These are phyloP conservation scores for Gambusia affinis DNA, from an alignment of 2,113 vertebrate species.

Conservation along the genomic window DNA sequence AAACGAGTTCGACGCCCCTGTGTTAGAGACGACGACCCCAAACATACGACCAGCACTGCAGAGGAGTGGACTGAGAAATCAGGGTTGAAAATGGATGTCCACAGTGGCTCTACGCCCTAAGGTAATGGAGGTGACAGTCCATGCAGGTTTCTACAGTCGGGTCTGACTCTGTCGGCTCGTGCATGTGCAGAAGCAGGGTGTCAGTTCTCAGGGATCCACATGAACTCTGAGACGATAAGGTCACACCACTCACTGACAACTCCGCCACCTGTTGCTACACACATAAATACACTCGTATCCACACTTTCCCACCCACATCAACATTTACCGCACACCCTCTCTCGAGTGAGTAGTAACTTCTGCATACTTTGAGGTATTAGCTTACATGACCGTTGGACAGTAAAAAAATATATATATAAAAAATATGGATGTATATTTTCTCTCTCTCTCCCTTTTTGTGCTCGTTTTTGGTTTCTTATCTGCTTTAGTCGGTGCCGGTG, in stretches of 20 bases:
- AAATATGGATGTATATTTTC: not conserved
- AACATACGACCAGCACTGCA: not conserved
- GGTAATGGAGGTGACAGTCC: conserved; percentile 3
- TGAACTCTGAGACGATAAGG: conserved; percentile 69
- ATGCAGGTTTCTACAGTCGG: too few species aligned
- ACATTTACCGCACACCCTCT: conserved; percentile 31
- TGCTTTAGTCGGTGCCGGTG: not conserved
- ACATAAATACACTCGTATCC: conserved; percentile 29
- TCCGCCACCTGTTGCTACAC: conserved; percentile 63
- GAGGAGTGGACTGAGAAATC: not conserved
- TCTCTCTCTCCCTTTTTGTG: not conserved
- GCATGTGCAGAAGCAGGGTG: not conserved
- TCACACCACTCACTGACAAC: conserved; percentile 63
- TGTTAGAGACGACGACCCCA: not conserved
- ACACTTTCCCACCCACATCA: conserved; percentile 41
- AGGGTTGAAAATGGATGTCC: not conserved
- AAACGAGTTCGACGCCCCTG: too few species aligned
- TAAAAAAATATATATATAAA: not conserved
- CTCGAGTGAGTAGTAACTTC: conserved; percentile 41
- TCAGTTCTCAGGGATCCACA: conserved; percentile 51
- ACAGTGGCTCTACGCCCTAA: not conserved
- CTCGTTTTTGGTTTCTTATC: not conserved
- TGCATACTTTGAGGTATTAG: conserved; percentile 25
- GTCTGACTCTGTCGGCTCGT: conserved; percentile 8
- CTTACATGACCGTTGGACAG: conserved; percentile 22